Percentiles rank a stretch among this genome's conserved stretches.
Evolutionary conservation across 2,113 vertebrate species (phyloP).

Genomic region (Brachypteracias leptosomus): DNA sequence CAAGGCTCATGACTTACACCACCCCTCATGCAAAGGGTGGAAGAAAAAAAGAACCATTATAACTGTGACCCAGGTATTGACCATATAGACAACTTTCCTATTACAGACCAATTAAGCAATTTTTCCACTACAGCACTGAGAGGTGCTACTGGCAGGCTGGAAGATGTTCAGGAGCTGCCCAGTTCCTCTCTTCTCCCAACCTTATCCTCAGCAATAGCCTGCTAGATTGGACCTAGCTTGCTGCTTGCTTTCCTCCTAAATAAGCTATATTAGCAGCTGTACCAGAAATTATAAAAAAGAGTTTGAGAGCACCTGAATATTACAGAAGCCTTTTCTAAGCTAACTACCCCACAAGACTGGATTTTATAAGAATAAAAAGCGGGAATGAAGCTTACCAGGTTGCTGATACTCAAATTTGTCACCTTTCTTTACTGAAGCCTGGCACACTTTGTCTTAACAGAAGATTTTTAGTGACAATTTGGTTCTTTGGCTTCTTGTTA

Average conservation of each 20-base stretch:
- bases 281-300: background rate
- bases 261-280: background rate
- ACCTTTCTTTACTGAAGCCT: background rate
- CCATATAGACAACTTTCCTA: background rate
- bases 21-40: background rate
- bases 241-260: background rate
- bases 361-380: background rate
- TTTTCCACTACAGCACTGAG: background rate
- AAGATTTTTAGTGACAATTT: background rate
- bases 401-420: background rate
- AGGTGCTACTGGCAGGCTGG: background rate
- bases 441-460: background rate
- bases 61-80: background rate
- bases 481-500: background rate
- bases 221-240: background rate
- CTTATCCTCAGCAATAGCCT: background rate
- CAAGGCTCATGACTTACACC: background rate
- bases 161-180: background rate
- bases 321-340: background rate
- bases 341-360: background rate
- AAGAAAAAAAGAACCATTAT: background rate
- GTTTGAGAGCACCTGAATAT: background rate
- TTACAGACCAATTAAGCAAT: background rate
- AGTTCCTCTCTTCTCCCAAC: background rate
- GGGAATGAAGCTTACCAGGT: background rate